Percentiles rank a stretch among this genome's conserved stretches.
Conservation (phyloP, 2,888 invertebrate species). For the Tupiocoris notatus region DNA sequence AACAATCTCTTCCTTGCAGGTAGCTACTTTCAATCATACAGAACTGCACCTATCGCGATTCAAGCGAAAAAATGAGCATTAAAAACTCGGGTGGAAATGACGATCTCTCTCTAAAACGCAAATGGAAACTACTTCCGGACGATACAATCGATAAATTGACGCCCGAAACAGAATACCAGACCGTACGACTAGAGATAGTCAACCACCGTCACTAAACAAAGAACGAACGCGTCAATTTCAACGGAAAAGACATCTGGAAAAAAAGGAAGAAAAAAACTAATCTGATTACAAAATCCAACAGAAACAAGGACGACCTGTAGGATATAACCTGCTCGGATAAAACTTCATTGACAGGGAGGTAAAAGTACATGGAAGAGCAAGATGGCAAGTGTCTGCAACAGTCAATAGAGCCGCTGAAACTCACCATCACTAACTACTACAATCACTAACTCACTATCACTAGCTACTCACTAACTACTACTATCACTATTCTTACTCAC, state of each 20-base stretch:
- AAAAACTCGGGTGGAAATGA: background rate
- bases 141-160: background rate
- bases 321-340: background rate
- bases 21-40: background rate
- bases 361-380: too few species aligned
- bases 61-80: too few species aligned
- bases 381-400: too few species aligned
- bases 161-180: background rate
- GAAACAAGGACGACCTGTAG: background rate
- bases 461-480: too few species aligned
- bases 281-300: background rate
- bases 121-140: background rate
- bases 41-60: too few species aligned
- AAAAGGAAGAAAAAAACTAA: too few species aligned
- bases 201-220: background rate
- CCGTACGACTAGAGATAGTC: background rate
- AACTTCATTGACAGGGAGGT: too few species aligned
- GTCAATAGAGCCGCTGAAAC: too few species aligned
- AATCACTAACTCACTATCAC: too few species aligned
- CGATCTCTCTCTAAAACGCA: background rate
- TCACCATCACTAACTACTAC: too few species aligned
- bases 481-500: too few species aligned
- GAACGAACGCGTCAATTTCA: background rate
- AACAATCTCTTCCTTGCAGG: background rate
- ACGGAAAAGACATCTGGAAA: background rate